Conservation (phyloP, 2,113 vertebrate genomes). For the Serinus canaria region DNA sequence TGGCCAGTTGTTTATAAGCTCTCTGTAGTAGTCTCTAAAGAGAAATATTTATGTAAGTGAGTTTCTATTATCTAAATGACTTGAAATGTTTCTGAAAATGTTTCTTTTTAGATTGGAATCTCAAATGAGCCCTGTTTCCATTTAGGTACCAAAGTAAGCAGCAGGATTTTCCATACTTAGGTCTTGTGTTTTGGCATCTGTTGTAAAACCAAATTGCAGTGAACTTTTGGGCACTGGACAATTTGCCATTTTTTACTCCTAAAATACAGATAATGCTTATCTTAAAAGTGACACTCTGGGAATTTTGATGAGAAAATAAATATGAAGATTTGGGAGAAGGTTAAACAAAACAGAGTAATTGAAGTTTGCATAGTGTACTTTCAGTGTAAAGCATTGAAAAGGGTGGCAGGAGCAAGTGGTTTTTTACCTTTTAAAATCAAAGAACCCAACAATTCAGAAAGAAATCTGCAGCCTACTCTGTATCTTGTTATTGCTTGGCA, state of each 20-base stretch:
- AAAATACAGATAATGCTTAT: not conserved
- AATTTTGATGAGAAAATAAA: not conserved
- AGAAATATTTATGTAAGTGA: not conserved
- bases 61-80: not conserved
- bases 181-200: not conserved
- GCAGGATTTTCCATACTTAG: not conserved
- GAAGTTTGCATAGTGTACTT: not conserved
- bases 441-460: not conserved
- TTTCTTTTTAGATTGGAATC: not conserved
- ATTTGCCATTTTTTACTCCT: not conserved
- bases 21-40: not conserved
- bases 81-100: not conserved
- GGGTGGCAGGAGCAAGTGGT: not conserved
- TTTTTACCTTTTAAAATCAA: constrained; percentile 14
- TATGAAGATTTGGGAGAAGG: not conserved
- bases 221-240: not conserved
- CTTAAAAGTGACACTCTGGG: not conserved
- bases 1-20: not conserved
- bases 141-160: not conserved
- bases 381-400: not conserved
- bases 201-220: not conserved
- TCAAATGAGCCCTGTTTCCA: not conserved
- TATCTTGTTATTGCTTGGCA: not conserved
- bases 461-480: not conserved
- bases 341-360: not conserved